Evolutionary conservation across 92 coral and sea anemone species (phyloP).

Genomic region (Epizoanthus illoricatus): DNA sequence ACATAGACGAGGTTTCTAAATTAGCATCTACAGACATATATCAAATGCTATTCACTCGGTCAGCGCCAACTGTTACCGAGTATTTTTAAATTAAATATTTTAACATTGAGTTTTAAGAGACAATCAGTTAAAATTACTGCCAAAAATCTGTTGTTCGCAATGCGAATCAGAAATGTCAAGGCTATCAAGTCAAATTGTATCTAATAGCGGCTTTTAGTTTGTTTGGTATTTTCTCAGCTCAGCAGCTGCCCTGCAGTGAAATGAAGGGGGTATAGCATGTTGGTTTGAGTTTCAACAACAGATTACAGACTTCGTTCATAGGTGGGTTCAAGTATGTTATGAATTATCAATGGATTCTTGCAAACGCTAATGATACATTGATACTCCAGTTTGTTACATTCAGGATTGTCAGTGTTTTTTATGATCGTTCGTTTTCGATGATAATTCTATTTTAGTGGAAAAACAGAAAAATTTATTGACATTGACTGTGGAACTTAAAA

Average conservation of each 20-base stretch:
- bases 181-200: too few species aligned
- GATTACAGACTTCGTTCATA: not conserved
- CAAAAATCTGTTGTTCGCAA: too few species aligned
- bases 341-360: too few species aligned
- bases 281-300: slow-evolving; percentile 2
- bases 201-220: not conserved
- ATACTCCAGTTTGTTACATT: not conserved
- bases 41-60: not conserved
- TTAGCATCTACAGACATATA: not conserved
- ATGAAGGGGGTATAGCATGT: not conserved
- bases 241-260: not conserved
- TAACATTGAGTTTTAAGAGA: not conserved
- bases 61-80: not conserved
- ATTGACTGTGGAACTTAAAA: too few species aligned
- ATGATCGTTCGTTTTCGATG: too few species aligned
- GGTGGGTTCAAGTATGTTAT: slow-evolving; percentile 7
- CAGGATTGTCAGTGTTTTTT: too few species aligned
- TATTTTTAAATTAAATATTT: not conserved
- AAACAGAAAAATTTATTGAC: too few species aligned
- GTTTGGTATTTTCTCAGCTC: not conserved
- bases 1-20: not conserved
- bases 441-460: too few species aligned
- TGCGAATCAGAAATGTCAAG: too few species aligned
- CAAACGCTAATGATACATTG: not conserved
- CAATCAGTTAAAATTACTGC: too few species aligned